Evolutionary conservation across 92 coral and sea anemone genomes (phyloP).

Genomic region (Parazoanthus atlanticus): DNA sequence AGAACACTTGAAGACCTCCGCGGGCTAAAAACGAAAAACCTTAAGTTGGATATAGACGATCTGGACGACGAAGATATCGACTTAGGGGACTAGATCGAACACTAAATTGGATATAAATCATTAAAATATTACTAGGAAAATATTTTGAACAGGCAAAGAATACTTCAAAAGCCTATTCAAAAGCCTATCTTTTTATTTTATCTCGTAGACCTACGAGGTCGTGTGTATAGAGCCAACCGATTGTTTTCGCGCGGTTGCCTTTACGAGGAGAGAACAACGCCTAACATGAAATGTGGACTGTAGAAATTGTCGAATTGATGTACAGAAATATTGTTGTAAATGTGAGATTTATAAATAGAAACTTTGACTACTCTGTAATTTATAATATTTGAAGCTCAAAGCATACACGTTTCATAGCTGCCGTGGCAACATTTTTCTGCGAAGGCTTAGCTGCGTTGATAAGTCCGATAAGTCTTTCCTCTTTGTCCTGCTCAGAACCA

Average conservation of each 20-base stretch:
- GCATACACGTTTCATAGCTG: slow-evolving; percentile 12
- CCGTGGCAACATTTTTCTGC: not conserved
- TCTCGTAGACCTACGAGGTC: slow-evolving; percentile 10
- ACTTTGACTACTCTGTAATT: slow-evolving; percentile 28
- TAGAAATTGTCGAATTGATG: slow-evolving; percentile 52
- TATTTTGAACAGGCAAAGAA: slow-evolving; percentile 15
- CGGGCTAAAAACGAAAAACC: slow-evolving; percentile 90
- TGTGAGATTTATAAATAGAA: slow-evolving; percentile 64
- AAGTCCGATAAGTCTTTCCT: not conserved
- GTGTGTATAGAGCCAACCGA: not conserved
- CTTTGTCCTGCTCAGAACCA: not conserved
- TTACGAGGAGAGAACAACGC: slow-evolving; percentile 16
- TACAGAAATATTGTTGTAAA: slow-evolving; percentile 57
- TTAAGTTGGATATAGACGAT: slow-evolving; percentile 60
- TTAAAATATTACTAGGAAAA: slow-evolving; percentile 3
- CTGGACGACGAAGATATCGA: slow-evolving; percentile 60
- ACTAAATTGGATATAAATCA: slow-evolving; percentile 16
- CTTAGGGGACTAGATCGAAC: slow-evolving; percentile 21
- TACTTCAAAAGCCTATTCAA: slow-evolving; percentile 1
- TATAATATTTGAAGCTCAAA: slow-evolving; percentile 42
- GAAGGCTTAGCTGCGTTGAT: not conserved
- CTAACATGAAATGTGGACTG: slow-evolving; percentile 34
- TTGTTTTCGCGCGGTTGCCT: slow-evolving; percentile 29
- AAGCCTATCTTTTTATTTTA: slow-evolving; percentile 4
- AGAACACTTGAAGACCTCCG: slow-evolving; percentile 88